Evolutionary conservation across 2,797 vertebrate genomes (phyloP).

Genomic region (Myotis daubentonii): DNA sequence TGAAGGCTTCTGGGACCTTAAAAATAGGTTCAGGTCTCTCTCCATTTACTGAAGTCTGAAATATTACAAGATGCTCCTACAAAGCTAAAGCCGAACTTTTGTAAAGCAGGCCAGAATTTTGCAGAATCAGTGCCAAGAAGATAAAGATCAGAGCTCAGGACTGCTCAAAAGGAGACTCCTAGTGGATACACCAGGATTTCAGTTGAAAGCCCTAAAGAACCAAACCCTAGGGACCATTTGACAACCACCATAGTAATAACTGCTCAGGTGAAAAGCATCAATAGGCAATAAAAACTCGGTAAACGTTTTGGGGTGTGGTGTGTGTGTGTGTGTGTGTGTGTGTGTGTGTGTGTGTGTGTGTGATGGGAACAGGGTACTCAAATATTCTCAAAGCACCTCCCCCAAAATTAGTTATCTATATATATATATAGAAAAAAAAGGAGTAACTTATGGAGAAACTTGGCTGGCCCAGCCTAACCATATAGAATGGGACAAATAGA

Average conservation of each 20-base stretch:
- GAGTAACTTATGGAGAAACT: neutral
- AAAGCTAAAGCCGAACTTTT: neutral
- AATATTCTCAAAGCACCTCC: neutral
- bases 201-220: neutral
- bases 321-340: neutral
- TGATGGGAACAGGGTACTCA: neutral
- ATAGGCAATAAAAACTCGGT: neutral
- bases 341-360: neutral
- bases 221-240: neutral
- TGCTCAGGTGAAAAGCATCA: neutral
- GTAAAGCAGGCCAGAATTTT: neutral
- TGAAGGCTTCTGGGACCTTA: neutral
- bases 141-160: neutral
- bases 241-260: neutral
- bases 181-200: neutral
- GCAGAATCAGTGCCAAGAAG: neutral
- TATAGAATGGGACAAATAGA: neutral
- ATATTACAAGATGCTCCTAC: neutral
- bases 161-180: neutral
- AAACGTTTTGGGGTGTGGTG: neutral
- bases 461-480: neutral
- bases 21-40: neutral
- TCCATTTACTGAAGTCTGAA: neutral
- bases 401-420: neutral
- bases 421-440: neutral